Evolutionary conservation across 2,113 vertebrate species (phyloP), one percentile per base, ranked within the genome.

Genomic region (Choloepus hoffmanni): DNA sequence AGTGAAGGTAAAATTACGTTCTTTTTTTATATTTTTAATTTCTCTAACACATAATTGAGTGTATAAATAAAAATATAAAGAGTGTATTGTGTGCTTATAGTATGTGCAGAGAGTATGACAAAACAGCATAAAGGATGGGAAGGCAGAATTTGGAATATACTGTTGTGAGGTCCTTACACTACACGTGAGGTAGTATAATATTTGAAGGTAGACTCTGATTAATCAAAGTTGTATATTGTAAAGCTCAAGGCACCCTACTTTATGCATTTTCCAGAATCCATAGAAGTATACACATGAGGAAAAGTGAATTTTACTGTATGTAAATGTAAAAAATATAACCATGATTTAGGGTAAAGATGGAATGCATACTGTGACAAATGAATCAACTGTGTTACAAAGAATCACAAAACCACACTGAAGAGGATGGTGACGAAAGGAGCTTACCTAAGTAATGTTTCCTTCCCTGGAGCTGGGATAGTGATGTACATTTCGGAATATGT

Each of bases 401-500:
- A 40, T 72, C 70, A 72, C 19, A 72, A 3, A 40, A 18, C 36
- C 70, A 72, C 19, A 21, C 70, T 40, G 18, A 40, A 23, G 70
- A 72, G n/a, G 70, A 43, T 72, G n/a, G 36, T n/a, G 21, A 72
- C 40, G 70, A 72, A 40, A 72, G 19, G 18, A 72, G 48, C 48
- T 50, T 7, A 50, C 48, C 48, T 50, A 63, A 63, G 8, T 16
- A 72, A 36, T 43, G 36, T 24, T 72, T n/a, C 60, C 53, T 78
- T 30, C 74, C 63, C 43, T 55, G 58, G 10, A 67, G n/a, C 33
- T 55, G 24, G 33, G 15, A 7, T n/a, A 28, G 33, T 1, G 2
- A 23, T 0, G 1, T 18, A 2, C 18, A 48, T 43, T 36, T 16
- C 24, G 53, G 8, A n/a, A 19, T 15, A 13, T n/a, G 8, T 30